Evolutionary conservation across 2,113 vertebrate species (phyloP), one percentile per base, ranked within the genome.

Genomic region (Ammospiza caudacuta): DNA sequence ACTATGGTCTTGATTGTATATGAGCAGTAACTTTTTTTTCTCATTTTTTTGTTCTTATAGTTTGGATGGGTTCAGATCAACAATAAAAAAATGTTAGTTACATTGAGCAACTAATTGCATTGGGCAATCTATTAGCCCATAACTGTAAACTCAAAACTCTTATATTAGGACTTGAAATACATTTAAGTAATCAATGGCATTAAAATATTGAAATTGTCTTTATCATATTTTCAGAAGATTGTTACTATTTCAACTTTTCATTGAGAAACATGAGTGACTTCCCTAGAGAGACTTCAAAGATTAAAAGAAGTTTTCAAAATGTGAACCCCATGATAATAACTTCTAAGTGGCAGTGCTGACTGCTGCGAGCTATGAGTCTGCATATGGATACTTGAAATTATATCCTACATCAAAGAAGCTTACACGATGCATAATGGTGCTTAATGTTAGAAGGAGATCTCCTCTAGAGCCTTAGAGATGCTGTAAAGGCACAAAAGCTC

Each of bases 351-450:
- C 4, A 9, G 31, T 88, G 62, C 79, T 88, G 52, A 57, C 63
- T 94, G 91, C 93, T 90, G 81, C 59, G 13, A 91, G 85, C 79
- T 75, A 43, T 41, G 33, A 78, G 35, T 52, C 51, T 90, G 85
- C 59, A 46, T 59, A 78, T 27, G 52, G 79, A 77, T 90, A 91
- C 72, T 83, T 83, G 92, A 83, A 95, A 92, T 81, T 95, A 75
- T 57, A 83, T 83, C 79, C 44, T 75, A 86, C 68, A 95, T 94
- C 87, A 92, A 97, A 95, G 92, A 67, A 79, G 24, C 24, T 91
- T 80, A 67, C 75, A 72, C 4, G 87, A 95, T 39, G n/a, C 41
- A 62, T 83, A 89, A 92, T 87, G 69, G 62, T 74, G 51, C 63
- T 94, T 92, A 92, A 91, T 82, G 55, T 43, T 87, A 89, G 87